Evolutionary conservation across 1,140 invertebrate genomes (phyloP), one percentile per base, ranked within the genome.

Genomic region (Papilio polytes): DNA sequence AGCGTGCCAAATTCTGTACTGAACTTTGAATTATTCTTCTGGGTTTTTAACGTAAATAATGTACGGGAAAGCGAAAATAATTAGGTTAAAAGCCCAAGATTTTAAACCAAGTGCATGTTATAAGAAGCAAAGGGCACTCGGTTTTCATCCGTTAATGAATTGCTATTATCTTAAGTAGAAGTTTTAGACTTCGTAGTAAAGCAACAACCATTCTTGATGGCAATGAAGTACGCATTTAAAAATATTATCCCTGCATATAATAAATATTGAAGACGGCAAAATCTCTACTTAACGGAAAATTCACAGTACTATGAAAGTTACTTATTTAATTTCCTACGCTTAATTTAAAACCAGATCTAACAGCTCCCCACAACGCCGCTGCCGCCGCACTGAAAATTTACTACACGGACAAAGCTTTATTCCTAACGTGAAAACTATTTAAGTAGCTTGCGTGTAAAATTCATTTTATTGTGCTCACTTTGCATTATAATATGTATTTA

Each of bases 331-430:
- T 63, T 63, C 20, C n/a, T 2, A 15, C n/a, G 7, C 53, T 56
- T 56, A 18, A 56, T 56, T 56, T 56, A 18, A 20, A 56, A 56
- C 18, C 53, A 56, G 18, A 56, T 56, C n/a, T 56, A 56, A 20
- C 46, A 48, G 53, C 18, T 56, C 53, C 4, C n/a, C 18, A 63
- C 20, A 63, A 63, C 20, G n/a, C 56, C 56, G 20, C 53, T 41
- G 18, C 18, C 20, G 22, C 59, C 59, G 22, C 22, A 63, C 59
- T 63, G 20, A 12, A 22, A 63, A 63, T 63, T 63, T 63, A 63
- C 59, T 63, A 26, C 59, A 63, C 59, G 59, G 20, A 63, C 59
- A 63, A 63, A 63, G 59, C 59, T 26, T 26, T 10, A 13, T 63
- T 63, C 12, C n/a, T 63, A 22, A 8, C 20, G 22, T 20, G 59